Evolutionary conservation across 2,113 vertebrate genomes (phyloP).

Genomic region (Crocuta crocuta): DNA sequence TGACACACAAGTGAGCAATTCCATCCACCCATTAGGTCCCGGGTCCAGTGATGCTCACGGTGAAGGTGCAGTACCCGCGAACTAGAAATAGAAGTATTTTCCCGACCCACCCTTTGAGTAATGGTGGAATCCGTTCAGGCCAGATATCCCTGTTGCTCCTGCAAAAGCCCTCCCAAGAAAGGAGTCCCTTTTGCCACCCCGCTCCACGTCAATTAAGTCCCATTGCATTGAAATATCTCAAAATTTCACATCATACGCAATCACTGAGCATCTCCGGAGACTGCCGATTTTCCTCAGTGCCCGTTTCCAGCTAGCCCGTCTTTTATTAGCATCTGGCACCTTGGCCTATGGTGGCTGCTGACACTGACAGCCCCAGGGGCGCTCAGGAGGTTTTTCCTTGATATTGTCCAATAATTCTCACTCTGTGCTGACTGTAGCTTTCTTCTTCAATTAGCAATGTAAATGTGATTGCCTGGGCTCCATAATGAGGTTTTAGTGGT

Average conservation of each 20-base stretch:
- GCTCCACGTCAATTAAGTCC: neutral
- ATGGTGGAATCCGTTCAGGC: neutral
- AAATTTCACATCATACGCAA: neutral
- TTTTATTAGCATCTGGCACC: slow-evolving; percentile 12
- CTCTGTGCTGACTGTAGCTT: slow-evolving; percentile 3
- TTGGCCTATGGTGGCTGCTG: neutral
- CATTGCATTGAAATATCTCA: neutral
- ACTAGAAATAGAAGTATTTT: neutral
- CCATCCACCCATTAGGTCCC: neutral
- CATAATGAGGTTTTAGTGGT: slow-evolving; percentile 33
- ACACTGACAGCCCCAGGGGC: neutral
- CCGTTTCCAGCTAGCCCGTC: slow-evolving; percentile 2
- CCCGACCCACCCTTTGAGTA: neutral
- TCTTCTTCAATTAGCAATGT: slow-evolving; percentile 69
- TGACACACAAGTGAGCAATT: neutral
- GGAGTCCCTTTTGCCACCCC: neutral
- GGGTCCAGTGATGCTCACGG: neutral
- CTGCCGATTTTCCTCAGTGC: neutral
- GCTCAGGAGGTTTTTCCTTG: neutral
- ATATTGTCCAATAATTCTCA: slow-evolving; percentile 51
- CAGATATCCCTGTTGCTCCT: neutral
- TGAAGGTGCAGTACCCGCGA: neutral
- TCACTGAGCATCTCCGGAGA: neutral
- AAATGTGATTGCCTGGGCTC: slow-evolving; percentile 59
- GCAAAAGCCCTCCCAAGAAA: neutral